A percentile compares a stretch with the other conserved stretches of the same genome.
Evolutionary conservation across 2,888 invertebrate species (phyloP).

Genomic region (Hydraecia micacea): DNA sequence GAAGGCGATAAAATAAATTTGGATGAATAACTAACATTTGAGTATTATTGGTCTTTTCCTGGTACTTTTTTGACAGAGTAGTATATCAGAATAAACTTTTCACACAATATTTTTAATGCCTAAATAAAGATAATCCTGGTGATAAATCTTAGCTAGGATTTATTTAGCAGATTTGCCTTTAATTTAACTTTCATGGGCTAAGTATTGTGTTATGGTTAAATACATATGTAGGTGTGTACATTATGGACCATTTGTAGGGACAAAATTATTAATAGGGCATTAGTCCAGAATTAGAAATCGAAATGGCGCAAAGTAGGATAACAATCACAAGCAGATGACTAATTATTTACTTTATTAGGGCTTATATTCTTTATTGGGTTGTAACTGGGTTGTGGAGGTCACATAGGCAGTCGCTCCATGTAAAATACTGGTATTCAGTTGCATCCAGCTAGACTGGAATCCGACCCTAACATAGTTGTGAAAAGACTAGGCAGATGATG

Average conservation of each 20-base stretch:
- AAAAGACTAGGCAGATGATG: no score
- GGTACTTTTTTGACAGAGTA: no score
- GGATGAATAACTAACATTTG: no score
- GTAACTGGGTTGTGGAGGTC: no score
- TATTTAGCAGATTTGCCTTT: not conserved
- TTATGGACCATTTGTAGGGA: slow-evolving; percentile 26
- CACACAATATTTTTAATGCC: not conserved
- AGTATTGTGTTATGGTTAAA: slow-evolving; percentile 6
- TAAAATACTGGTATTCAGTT: no score
- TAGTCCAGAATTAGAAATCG: not conserved
- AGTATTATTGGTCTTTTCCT: no score
- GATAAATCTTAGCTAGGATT: not conserved
- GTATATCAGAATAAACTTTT: not conserved
- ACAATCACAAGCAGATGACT: slow-evolving; percentile 8
- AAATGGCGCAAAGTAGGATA: not conserved
- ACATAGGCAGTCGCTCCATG: no score
- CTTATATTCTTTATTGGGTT: not conserved
- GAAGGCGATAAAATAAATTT: no score
- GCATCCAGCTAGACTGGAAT: no score
- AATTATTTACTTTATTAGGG: slow-evolving; percentile 17
- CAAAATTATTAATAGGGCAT: slow-evolving; percentile 29
- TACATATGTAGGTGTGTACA: not conserved
- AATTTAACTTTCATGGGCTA: not conserved
- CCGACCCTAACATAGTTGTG: no score
- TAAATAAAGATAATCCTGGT: not conserved